Percentiles rank a stretch among this genome's conserved stretches.
phyloP scores from a whole-genome alignment of 2,113 vertebrate species.

The Amphiprion ocellaris region DNA sequence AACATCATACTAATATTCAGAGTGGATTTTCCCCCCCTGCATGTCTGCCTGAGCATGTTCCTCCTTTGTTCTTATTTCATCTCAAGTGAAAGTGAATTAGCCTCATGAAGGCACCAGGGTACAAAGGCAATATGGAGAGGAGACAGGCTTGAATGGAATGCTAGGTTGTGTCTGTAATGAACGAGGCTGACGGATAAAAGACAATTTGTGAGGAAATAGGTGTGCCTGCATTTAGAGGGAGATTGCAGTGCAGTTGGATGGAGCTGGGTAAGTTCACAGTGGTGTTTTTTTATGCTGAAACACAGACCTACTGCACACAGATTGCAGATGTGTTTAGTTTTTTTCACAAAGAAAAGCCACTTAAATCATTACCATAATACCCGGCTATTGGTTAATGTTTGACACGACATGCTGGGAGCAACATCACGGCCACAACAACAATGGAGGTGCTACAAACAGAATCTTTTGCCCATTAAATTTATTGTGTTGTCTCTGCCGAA shows the following conservation, averaged over 20 bases:
- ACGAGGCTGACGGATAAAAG: constrained; percentile 42
- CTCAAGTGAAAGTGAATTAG: constrained; percentile 63
- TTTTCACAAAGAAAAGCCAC: constrained; percentile 31
- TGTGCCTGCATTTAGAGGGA: constrained; percentile 19
- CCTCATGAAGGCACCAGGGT: constrained; percentile 63
- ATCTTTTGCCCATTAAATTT: constrained; percentile 57
- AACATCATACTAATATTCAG: constrained; percentile 18
- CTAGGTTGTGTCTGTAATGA: constrained; percentile 33
- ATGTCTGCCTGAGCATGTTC: constrained; percentile 13
- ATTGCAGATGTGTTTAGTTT: not conserved
- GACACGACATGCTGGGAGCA: constrained; percentile 38
- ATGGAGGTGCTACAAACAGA: constrained; percentile 46
- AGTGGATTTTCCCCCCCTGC: constrained; percentile 27
- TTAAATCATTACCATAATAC: constrained; percentile 39
- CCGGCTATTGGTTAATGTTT: constrained; percentile 46
- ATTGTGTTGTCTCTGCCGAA: constrained; percentile 63
- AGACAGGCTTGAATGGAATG: constrained; percentile 24
- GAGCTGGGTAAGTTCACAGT: constrained; percentile 34
- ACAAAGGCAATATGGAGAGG: constrained; percentile 65
- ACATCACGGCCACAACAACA: constrained; percentile 46
- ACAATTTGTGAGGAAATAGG: constrained; percentile 34
- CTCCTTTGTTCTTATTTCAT: constrained; percentile 74
- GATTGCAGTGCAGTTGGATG: constrained; percentile 24
- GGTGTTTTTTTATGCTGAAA: constrained; percentile 27
- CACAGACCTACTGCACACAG: constrained; percentile 8